These are phyloP conservation scores for Podarcis cretensis DNA, from an alignment of 2,113 vertebrate species.

Conservation along the genomic window DNA sequence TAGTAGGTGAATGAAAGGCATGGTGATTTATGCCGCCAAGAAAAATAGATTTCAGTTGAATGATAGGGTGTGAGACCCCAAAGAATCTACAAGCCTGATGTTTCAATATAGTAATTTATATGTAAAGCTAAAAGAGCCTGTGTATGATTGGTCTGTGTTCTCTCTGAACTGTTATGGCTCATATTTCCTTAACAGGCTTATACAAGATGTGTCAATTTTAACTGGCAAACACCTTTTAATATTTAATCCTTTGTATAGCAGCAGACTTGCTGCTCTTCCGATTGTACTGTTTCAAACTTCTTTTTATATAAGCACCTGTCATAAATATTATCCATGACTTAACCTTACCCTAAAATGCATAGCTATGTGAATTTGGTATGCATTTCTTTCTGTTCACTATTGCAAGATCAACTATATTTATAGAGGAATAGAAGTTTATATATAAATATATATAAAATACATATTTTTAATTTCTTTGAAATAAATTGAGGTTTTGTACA, in stretches of 20 bases:
- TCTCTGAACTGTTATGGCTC: slow-evolving; percentile 38
- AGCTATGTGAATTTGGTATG: slow-evolving; percentile 84
- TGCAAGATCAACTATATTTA: slow-evolving; percentile 95
- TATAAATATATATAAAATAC: slow-evolving; percentile 75
- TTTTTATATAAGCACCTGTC: slow-evolving; percentile 70
- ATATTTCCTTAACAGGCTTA: slow-evolving; percentile 53
- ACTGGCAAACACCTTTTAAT: slow-evolving; percentile 70
- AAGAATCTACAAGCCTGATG: slow-evolving; percentile 50
- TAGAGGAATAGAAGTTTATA: slow-evolving; percentile 94
- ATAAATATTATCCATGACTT: slow-evolving; percentile 76
- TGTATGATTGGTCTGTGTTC: slow-evolving; percentile 29
- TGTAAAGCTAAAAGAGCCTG: slow-evolving; percentile 31
- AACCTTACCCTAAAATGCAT: slow-evolving; percentile 78
- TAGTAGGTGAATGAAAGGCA: slow-evolving; percentile 45
- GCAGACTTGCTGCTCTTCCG: slow-evolving; percentile 62
- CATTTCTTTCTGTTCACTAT: slow-evolving; percentile 89
- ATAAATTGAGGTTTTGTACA: slow-evolving; percentile 90
- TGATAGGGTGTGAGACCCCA: slow-evolving; percentile 42
- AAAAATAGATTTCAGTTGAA: slow-evolving; percentile 40
- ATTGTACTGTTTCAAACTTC: slow-evolving; percentile 76
- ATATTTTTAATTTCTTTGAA: slow-evolving; percentile 92
- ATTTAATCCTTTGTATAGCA: slow-evolving; percentile 71
- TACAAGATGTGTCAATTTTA: slow-evolving; percentile 61
- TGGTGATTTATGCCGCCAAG: slow-evolving; percentile 48
- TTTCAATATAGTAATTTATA: slow-evolving; percentile 19